Evolutionary conservation across 37 sponge, comb jelly and placozoan genomes (phyloP).

Genomic region (Sycon ciliatum): DNA sequence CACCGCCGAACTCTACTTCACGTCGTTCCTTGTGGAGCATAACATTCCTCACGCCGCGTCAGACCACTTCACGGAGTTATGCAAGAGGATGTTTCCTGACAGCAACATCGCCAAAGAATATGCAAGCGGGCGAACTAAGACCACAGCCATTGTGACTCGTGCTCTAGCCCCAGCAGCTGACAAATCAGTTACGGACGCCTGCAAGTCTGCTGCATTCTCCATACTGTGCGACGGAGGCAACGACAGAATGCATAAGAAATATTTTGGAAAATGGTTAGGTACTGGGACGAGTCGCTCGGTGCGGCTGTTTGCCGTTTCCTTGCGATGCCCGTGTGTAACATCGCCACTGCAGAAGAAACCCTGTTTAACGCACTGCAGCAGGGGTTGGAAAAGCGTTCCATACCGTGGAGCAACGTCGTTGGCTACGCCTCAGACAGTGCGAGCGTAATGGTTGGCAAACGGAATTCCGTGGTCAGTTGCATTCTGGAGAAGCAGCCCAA

Average conservation of each 20-base stretch:
- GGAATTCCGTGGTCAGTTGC: slow-evolving; percentile 25
- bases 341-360: slow-evolving; percentile 18
- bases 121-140: slow-evolving; percentile 28
- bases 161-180: slow-evolving; percentile 16
- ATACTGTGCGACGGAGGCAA: slow-evolving; percentile 39
- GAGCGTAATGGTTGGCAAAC: slow-evolving; percentile 22
- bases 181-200: neutral
- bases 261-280: slow-evolving; percentile 32
- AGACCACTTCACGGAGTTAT: slow-evolving; percentile 35
- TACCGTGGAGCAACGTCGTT: slow-evolving; percentile 15
- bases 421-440: slow-evolving; percentile 13
- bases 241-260: slow-evolving; percentile 25
- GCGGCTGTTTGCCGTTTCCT: slow-evolving; percentile 33
- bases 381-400: neutral
- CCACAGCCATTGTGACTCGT: slow-evolving; percentile 25
- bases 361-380: slow-evolving; percentile 19
- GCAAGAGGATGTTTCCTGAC: slow-evolving; percentile 38
- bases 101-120: slow-evolving; percentile 34
- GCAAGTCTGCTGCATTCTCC: slow-evolving; percentile 2
- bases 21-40: slow-evolving; percentile 34
- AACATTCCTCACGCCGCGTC: slow-evolving; percentile 23
- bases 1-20: slow-evolving; percentile 21
- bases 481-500: slow-evolving; percentile 13
- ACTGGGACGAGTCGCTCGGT: slow-evolving; percentile 17
- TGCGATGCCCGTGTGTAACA: slow-evolving; percentile 36